Percentiles rank a stretch among this genome's conserved stretches.
Conservation (phyloP, 2,113 vertebrate genomes). For the Chauna torquata region DNA sequence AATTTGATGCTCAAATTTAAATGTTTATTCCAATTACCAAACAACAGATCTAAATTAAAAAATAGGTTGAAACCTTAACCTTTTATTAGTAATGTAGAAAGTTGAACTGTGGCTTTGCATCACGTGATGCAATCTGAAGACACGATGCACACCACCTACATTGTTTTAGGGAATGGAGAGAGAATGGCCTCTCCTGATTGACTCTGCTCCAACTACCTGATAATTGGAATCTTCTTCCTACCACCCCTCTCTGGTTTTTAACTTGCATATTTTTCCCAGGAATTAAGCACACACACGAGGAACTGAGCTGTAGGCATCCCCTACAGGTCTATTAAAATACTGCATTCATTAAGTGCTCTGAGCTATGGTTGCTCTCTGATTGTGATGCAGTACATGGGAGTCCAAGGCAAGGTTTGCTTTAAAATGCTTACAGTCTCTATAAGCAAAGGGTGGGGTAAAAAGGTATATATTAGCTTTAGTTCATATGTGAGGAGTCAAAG, state of each 20-base stretch:
- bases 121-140: background rate
- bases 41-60: slow-evolving; percentile 81
- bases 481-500: background rate
- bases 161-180: slow-evolving; percentile 9
- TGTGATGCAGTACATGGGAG: background rate
- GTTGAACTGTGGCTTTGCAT: slow-evolving; percentile 22
- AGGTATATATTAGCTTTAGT: background rate
- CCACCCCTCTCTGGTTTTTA: background rate
- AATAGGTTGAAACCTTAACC: slow-evolving; percentile 76
- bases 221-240: slow-evolving; percentile 6
- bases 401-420: background rate
- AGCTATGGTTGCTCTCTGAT: background rate
- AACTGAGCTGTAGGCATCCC: slow-evolving; percentile 39
- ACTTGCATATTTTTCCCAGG: background rate
- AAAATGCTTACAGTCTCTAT: background rate
- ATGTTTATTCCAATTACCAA: slow-evolving; percentile 88
- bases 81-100: slow-evolving; percentile 68
- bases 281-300: background rate
- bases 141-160: background rate
- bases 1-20: slow-evolving; percentile 86
- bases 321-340: slow-evolving; percentile 31
- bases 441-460: background rate
- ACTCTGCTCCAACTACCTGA: background rate
- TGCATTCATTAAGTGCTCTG: background rate
- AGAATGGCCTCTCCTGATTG: slow-evolving; percentile 32